Base-by-base conservation (phyloP, 2,797 vertebrate species). In the Discoglossus pictus region DNA sequence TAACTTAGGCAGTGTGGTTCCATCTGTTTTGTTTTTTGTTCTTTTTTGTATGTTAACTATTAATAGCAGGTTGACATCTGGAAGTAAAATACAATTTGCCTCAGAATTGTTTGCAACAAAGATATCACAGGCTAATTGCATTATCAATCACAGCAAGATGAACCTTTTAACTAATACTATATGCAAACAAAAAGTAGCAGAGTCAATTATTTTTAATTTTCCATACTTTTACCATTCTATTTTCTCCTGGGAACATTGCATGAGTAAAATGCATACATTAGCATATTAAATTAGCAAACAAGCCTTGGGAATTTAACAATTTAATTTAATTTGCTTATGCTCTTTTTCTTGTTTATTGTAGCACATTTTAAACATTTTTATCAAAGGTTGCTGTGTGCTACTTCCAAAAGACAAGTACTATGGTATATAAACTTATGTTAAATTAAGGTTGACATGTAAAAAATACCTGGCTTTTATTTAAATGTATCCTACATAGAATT, bases 21-120 rank as follows among this genome's bases (percentile, higher is more conserved):
- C 65, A 68, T 68, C 65, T 68, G 65, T 24, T 68, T 68, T 53
- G 39, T 36, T 42, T 44, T 46, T 13, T 46, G 27, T 61, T 24
- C 25, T 68, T 59, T 60, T 53, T 47, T 48, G 59, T 70, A 61
- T 70, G 50, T 63, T 70, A 62, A 62, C 59, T 62, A 62, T 70
- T 62, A 62, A 70, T 70, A 62, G 67, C 56, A 61, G 65, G 56
- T 61, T 61, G 47, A 68, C 65, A 68, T 61, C 65, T 68, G 65
- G 56, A 61, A 61, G 48, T 51, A 46, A 21, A 39, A 68, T 68
- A 68, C 47, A 61, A 68, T 68, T 68, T 68, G 47, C 59, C 51
- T 54, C 47, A 56, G 59, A 70, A 70, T 70, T 62, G 67, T 70
- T 54, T 56, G 42, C 51, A 70, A 46, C 24, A 47, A 70, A 62